phyloP scores from a whole-genome alignment of 2,797 vertebrate genomes.

The Halcyon badia region DNA sequence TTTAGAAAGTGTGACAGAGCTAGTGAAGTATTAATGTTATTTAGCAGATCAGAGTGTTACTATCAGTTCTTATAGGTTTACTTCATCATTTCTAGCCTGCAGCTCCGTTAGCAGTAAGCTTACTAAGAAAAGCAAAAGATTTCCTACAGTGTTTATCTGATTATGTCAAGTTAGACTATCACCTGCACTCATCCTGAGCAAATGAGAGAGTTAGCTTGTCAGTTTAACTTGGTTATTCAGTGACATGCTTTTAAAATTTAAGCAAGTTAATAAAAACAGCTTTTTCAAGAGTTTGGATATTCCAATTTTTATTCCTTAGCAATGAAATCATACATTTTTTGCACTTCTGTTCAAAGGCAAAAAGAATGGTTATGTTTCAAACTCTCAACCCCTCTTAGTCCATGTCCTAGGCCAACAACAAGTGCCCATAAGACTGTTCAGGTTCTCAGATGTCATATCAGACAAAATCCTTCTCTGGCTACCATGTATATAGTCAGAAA shows the following conservation, averaged over 20 bases:
- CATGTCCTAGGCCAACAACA: background rate
- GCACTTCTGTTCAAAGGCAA: background rate
- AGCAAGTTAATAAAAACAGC: background rate
- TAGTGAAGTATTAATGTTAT: background rate
- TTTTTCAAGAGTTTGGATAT: background rate
- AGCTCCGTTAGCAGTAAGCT: background rate
- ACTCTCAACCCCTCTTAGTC: background rate
- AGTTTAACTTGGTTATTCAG: background rate
- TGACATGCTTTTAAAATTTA: background rate
- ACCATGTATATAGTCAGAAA: background rate
- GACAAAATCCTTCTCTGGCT: background rate
- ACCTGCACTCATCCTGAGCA: background rate
- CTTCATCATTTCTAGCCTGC: background rate
- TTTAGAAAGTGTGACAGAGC: background rate
- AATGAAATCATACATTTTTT: background rate
- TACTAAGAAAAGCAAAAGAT: background rate
- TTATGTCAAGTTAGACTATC: background rate
- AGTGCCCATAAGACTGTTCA: background rate
- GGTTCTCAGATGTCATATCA: background rate
- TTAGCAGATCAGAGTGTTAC: background rate
- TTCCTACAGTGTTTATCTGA: background rate
- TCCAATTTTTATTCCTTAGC: background rate
- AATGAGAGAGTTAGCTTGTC: background rate
- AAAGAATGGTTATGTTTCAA: background rate
- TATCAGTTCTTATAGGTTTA: background rate